A percentile compares a stretch with the other conserved stretches of the same genome.
phyloP scores from a whole-genome alignment of 2,888 invertebrate species.

The Myathropa florea region DNA sequence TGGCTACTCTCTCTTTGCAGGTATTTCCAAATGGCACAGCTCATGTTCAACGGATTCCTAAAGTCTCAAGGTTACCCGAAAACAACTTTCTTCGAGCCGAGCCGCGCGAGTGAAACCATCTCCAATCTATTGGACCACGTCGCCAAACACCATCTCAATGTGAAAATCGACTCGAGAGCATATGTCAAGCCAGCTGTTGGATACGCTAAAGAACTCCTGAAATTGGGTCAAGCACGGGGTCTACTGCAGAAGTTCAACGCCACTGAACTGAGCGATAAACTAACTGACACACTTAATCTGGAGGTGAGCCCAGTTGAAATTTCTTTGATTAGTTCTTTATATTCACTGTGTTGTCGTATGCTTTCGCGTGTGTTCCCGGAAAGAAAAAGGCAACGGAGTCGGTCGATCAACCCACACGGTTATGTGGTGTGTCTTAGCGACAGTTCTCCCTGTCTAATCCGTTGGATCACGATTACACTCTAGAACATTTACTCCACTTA shows the following conservation, averaged over 20 bases:
- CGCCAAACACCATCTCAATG: conserved; percentile 86
- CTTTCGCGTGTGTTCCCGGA: conserved; percentile 30
- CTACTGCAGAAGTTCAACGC: conserved; percentile 85
- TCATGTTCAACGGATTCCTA: conserved; percentile 88
- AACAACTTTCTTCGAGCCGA: conserved; percentile 85
- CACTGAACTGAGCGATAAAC: conserved; percentile 86
- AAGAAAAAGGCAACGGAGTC: conserved; percentile 20
- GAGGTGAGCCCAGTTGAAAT: conserved; percentile 81
- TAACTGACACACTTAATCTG: conserved; percentile 90
- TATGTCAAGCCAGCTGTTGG: conserved; percentile 89
- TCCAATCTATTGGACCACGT: conserved; percentile 86
- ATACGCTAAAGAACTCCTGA: conserved; percentile 87
- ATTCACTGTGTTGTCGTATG: background rate
- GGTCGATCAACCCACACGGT: conserved; percentile 18
- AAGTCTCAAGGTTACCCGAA: conserved; percentile 89
- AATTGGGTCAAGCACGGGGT: conserved; percentile 87
- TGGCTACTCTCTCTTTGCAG: conserved; percentile 80
- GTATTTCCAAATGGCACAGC: conserved; percentile 86
- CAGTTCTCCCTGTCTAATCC: background rate
- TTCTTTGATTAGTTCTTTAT: conserved; percentile 16
- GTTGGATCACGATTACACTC: conserved; percentile 31
- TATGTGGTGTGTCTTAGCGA: background rate
- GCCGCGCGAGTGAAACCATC: conserved; percentile 87
- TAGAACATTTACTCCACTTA: conserved; percentile 9
- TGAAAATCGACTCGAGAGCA: conserved; percentile 86